Percentiles rank a stretch among this genome's conserved stretches.
Conservation (phyloP, 2,797 vertebrate genomes). For the Arctocebus calabarensis region DNA sequence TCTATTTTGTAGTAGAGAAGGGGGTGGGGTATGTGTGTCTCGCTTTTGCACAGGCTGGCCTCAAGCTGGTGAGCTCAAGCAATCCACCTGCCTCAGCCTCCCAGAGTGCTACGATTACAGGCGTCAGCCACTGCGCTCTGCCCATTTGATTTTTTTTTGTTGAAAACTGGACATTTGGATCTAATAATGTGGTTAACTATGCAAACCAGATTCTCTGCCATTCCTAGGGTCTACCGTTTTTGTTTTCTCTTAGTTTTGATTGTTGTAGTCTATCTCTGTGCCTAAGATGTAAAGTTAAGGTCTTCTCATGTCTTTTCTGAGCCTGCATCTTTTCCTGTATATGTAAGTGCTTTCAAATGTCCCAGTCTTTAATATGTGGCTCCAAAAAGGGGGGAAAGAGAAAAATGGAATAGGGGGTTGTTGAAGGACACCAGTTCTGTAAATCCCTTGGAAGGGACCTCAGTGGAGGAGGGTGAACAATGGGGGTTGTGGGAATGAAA, state of each 20-base stretch:
- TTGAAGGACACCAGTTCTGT: neutral
- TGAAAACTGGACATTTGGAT: neutral
- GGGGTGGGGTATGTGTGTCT: too few species aligned
- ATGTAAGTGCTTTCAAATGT: neutral
- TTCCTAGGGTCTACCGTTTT: neutral
- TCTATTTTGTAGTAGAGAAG: too few species aligned
- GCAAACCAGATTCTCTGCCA: neutral
- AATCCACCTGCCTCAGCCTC: too few species aligned
- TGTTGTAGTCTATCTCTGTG: neutral
- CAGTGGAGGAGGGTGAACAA: neutral
- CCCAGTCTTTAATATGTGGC: neutral
- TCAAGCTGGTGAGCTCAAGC: too few species aligned
- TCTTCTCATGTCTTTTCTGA: neutral
- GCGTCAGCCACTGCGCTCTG: too few species aligned
- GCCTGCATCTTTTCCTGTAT: neutral
- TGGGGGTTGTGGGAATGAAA: neutral
- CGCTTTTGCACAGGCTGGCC: too few species aligned
- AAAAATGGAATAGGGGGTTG: neutral
- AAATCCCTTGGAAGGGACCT: neutral
- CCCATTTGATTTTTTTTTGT: neutral
- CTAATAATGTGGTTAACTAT: neutral
- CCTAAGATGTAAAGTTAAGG: neutral
- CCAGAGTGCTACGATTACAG: too few species aligned
- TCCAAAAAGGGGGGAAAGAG: neutral
- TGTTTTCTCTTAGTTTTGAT: neutral